Evolutionary conservation across 2,797 vertebrate genomes (phyloP).

Genomic region (Holocentrus rufus): DNA sequence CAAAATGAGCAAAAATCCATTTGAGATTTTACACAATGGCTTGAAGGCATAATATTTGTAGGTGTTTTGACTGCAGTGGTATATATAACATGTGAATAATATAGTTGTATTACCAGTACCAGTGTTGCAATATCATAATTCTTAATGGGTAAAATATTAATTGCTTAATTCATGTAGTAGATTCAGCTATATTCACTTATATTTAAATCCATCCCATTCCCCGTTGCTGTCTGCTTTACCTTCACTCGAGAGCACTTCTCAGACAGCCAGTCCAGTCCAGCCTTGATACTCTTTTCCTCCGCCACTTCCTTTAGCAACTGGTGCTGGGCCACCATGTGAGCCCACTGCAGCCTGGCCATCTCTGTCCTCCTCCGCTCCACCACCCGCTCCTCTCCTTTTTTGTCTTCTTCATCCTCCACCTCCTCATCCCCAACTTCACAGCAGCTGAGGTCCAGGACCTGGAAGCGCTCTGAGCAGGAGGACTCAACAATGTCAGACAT

Average conservation of each 20-base stretch:
- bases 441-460: constrained; percentile 80
- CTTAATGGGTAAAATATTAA: not conserved
- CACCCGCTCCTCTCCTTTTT: constrained; percentile 55
- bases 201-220: not conserved
- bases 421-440: constrained; percentile 67
- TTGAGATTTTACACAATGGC: not conserved
- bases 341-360: constrained; percentile 86
- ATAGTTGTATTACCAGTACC: no score
- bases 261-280: constrained; percentile 83
- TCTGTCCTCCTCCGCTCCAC: constrained; percentile 81
- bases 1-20: not conserved
- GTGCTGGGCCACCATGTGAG: constrained; percentile 85
- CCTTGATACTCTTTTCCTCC: constrained; percentile 80
- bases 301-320: constrained; percentile 86
- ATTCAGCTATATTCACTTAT: not conserved
- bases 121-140: not conserved
- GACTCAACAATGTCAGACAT: constrained; percentile 81
- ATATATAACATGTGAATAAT: not conserved
- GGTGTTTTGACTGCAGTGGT: no score
- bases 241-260: constrained; percentile 76
- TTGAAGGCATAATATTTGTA: not conserved
- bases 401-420: constrained; percentile 31
- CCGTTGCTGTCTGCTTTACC: constrained; percentile 61
- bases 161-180: not conserved
- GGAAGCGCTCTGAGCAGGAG: constrained; percentile 81